phyloP scores from a whole-genome alignment of 1,140 invertebrate genomes.

The Euura saliciscinereae region DNA sequence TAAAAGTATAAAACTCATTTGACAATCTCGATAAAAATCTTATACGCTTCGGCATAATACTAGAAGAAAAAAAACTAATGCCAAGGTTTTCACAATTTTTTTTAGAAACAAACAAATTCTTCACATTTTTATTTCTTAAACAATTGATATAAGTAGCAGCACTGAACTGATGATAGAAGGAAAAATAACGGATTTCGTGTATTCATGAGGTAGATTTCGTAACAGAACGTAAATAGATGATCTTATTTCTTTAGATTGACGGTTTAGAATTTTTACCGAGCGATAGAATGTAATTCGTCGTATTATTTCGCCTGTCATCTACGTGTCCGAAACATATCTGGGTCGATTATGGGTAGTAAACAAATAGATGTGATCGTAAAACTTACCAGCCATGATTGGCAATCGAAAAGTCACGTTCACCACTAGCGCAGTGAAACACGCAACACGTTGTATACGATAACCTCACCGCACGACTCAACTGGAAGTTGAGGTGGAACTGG shows the following conservation, averaged over 20 bases:
- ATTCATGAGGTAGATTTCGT: too few relatives aligned
- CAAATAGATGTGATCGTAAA: neutral
- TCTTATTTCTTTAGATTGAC: too few relatives aligned
- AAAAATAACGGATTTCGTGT: conserved; percentile 5
- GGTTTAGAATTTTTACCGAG: neutral
- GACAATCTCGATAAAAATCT: neutral
- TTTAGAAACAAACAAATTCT: conserved; percentile 10
- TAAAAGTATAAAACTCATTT: neutral
- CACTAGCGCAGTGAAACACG: neutral
- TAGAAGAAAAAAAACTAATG: neutral
- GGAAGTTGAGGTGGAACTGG: neutral
- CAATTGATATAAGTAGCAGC: too few relatives aligned
- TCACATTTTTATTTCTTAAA: neutral
- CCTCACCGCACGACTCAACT: neutral
- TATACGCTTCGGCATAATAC: conserved; percentile 8
- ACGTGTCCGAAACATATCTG: neutral
- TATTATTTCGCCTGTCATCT: neutral
- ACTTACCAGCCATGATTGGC: conserved; percentile 59
- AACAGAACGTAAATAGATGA: too few relatives aligned
- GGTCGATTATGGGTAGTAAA: conserved; percentile 12
- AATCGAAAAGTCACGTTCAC: conserved; percentile 56
- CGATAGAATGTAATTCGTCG: conserved; percentile 10
- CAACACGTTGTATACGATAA: neutral
- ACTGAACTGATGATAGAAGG: conserved; percentile 19
- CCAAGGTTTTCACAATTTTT: neutral